Percentiles rank a stretch among this genome's conserved stretches.
Evolutionary conservation across 2,797 vertebrate species (phyloP).

Genomic region (Pygocentrus nattereri): DNA sequence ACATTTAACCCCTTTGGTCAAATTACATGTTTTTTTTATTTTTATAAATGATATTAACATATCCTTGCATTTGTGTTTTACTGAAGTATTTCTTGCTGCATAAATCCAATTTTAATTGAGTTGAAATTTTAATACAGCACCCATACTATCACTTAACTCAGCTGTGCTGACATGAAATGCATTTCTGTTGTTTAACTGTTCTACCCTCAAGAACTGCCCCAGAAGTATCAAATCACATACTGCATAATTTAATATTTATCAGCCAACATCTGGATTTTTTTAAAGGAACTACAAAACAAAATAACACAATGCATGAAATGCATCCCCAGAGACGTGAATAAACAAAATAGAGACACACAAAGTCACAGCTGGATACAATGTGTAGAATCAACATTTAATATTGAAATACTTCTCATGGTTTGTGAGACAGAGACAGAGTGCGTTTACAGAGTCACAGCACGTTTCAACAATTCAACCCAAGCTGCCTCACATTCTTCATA

Average conservation of each 20-base stretch:
- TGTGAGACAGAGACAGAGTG: conserved; percentile 28
- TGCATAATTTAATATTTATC: neutral
- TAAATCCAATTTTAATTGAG: too few species aligned
- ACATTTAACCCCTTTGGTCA: too few species aligned
- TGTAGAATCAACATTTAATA: conserved; percentile 45
- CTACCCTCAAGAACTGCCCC: neutral
- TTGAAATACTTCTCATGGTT: conserved; percentile 39
- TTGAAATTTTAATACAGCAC: too few species aligned
- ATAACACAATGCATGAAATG: neutral
- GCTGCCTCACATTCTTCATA: neutral
- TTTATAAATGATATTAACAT: too few species aligned
- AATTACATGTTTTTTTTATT: too few species aligned
- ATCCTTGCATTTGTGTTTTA: too few species aligned
- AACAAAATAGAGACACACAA: conserved; percentile 3
- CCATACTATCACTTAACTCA: too few species aligned
- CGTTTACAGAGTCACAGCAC: conserved; percentile 35
- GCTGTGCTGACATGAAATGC: too few species aligned
- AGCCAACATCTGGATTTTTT: neutral
- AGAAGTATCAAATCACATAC: neutral
- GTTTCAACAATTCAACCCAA: conserved; percentile 18
- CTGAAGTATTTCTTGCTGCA: too few species aligned
- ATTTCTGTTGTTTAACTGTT: too few species aligned
- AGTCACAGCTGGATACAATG: conserved; percentile 8
- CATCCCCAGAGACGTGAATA: neutral
- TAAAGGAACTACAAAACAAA: neutral